Evolutionary conservation across 1,140 invertebrate species (phyloP), one percentile per base, ranked within the genome.

Genomic region (Drosophila pallidifrons): DNA sequence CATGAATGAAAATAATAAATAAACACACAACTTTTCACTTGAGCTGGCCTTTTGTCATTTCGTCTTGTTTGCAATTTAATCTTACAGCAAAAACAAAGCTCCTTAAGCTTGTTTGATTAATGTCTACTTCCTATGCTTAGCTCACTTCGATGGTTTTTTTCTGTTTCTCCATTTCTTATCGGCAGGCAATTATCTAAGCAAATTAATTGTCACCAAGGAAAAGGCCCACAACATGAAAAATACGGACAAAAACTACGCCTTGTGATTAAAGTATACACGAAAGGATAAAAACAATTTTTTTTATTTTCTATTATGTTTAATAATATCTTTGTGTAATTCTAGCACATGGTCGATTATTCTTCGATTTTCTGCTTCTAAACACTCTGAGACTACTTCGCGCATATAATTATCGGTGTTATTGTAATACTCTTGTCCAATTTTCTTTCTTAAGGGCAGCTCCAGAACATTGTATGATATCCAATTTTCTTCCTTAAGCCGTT

Each of bases 141-240:
- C 60, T 32, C 16, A 3, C 30, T 49, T 13, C 16, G 38, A 47
- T 35, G 51, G 47, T 25, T 74, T 60, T 60, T 73, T 73, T 61
- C 41, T 63, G 59, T 30, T 77, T 64, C 76, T 61, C 20, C 3
- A 25, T 25, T 25, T 25, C 66, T 82, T 87, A 82, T 86, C 82
- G 79, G 65, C 82, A 79, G 75, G 65, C 82, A 86, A 86, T 79
- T 87, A 87, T 86, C 82, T 82, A 76, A 49, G 76, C 57, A 82
- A 86, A 86, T 86, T 79, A 86, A 87, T 86, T 86, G 82, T 71
- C 47, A 55, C 60, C 71, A 73, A 60, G 58, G 11, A 15, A 54
- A 35, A 32, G 49, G 11, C 10, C 11, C 52, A 10, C 32, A 28
- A 10, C 13, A 15, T 32, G 16, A 10, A 7, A 15, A 1, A 20